Percentiles rank a stretch among this genome's conserved stretches.
phyloP scores from a whole-genome alignment of 30 jellyfish, hydroid and myxozoan genomes.

The Cassiopea andromeda region DNA sequence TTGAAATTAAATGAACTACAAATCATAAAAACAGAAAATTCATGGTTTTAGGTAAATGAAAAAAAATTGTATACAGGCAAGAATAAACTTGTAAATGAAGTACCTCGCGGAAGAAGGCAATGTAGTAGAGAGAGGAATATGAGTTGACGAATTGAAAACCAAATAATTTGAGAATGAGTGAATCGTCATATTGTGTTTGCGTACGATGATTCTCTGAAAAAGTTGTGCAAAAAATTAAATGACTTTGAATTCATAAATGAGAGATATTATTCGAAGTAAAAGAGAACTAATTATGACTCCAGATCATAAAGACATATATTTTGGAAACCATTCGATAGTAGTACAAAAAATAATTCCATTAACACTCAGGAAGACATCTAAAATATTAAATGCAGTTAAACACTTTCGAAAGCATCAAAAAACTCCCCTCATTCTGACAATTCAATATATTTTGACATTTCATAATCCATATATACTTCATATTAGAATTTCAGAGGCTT shows the following conservation, averaged over 20 bases:
- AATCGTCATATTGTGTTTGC: conserved; percentile 84
- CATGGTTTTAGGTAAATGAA: too few species aligned
- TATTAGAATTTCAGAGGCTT: not conserved
- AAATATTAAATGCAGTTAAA: too few species aligned
- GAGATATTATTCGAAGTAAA: not conserved
- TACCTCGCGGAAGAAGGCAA: conserved; percentile 97
- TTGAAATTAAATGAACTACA: not conserved
- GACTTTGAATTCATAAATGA: not conserved
- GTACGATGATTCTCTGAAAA: conserved; percentile 87
- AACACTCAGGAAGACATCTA: not conserved
- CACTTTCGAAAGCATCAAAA: too few species aligned
- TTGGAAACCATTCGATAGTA: not conserved
- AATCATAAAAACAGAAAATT: too few species aligned
- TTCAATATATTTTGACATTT: too few species aligned
- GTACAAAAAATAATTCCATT: not conserved
- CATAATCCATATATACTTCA: too few species aligned
- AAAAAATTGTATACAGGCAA: too few species aligned
- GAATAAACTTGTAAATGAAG: too few species aligned
- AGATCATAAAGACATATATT: too few species aligned
- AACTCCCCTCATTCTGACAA: too few species aligned
- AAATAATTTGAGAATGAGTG: conserved; percentile 86
- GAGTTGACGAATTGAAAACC: conserved; percentile 93
- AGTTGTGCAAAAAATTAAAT: not conserved
- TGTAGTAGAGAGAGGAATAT: conserved; percentile 84
- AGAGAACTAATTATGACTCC: not conserved